phyloP scores from a whole-genome alignment of 2,797 vertebrate genomes.

The Squalus acanthias region DNA sequence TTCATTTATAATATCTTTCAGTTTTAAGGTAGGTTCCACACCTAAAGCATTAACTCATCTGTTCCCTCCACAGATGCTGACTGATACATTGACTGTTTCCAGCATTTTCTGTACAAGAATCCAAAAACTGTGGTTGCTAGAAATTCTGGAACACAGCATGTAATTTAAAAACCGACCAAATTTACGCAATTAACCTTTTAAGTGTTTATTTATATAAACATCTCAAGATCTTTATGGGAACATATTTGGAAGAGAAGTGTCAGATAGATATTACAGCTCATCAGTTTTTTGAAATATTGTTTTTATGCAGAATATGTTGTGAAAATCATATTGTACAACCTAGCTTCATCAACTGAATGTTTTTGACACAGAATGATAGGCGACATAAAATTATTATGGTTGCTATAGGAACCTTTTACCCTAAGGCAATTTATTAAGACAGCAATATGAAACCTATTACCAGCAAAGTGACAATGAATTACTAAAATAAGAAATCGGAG shows the following conservation, averaged over 20 bases:
- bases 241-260: neutral
- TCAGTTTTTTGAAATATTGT: neutral
- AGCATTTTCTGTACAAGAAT: neutral
- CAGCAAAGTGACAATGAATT: slow-evolving; percentile 11
- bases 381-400: neutral
- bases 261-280: neutral
- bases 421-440: slow-evolving; percentile 4
- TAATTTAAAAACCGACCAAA: neutral
- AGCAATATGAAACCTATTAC: neutral
- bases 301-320: neutral
- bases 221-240: neutral
- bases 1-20: no score
- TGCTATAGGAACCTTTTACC: neutral
- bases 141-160: neutral
- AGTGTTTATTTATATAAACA: neutral
- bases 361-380: neutral
- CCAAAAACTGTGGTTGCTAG: neutral
- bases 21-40: no score
- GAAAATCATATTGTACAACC: neutral
- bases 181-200: neutral
- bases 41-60: neutral
- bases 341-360: neutral
- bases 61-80: neutral
- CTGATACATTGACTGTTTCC: neutral
- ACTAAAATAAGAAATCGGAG: neutral